Conservation (phyloP, 2,113 vertebrate genomes). For the Tricholaema leucomelas region DNA sequence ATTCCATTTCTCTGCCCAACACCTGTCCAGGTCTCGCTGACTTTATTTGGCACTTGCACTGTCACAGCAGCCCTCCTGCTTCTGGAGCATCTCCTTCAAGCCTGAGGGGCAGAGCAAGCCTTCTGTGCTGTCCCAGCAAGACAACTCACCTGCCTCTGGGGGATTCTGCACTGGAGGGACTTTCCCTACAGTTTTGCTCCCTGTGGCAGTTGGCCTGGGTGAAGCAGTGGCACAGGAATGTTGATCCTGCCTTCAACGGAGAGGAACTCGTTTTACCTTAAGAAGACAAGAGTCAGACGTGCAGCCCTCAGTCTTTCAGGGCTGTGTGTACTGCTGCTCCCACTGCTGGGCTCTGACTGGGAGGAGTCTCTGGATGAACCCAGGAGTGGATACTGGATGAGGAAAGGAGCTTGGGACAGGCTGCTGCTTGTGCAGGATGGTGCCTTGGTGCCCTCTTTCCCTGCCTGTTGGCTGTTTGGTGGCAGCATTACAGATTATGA, state of each 20-base stretch:
- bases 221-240: background rate
- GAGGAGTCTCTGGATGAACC: background rate
- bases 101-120: background rate
- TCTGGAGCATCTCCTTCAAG: background rate
- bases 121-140: background rate
- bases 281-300: background rate
- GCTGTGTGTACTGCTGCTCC: background rate
- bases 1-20: no score
- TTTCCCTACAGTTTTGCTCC: background rate
- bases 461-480: background rate
- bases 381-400: background rate
- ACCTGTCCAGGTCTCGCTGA: no score
- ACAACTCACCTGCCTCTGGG: background rate
- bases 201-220: fast-evolving
- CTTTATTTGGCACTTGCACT: no score
- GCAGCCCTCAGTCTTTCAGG: background rate
- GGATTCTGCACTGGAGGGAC: background rate
- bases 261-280: background rate
- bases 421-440: background rate
- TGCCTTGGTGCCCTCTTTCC: background rate
- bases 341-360: background rate
- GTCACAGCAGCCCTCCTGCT: background rate
- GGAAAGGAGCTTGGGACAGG: background rate
- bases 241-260: background rate
- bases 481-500: background rate